A percentile compares a stretch with the other conserved stretches of the same genome.
phyloP scores from a whole-genome alignment of 2,113 vertebrate genomes.

The Castor canadensis region DNA sequence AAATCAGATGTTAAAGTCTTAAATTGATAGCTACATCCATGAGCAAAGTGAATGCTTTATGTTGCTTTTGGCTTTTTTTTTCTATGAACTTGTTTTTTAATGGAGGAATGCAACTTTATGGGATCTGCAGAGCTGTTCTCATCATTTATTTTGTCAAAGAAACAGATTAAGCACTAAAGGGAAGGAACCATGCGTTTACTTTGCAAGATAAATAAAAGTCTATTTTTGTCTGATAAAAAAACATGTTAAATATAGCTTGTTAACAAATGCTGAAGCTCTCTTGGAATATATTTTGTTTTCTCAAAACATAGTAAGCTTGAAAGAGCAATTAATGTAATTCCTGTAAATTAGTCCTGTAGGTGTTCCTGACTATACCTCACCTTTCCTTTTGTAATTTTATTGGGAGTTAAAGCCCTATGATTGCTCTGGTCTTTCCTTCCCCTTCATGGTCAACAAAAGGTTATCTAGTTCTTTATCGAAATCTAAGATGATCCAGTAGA shows the following conservation, averaged over 20 bases:
- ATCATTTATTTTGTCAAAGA: constrained; percentile 63
- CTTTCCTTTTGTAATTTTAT: constrained; percentile 23
- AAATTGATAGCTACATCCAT: constrained; percentile 71
- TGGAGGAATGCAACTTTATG: constrained; percentile 36
- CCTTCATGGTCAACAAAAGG: neutral
- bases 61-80: neutral
- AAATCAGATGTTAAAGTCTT: constrained; percentile 66
- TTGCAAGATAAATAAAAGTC: constrained; percentile 70
- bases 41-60: constrained; percentile 59
- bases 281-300: constrained; percentile 31
- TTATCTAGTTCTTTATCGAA: neutral
- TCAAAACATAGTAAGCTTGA: constrained; percentile 47
- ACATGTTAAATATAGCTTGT: constrained; percentile 73
- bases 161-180: constrained; percentile 46
- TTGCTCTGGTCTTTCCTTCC: neutral
- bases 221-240: constrained; percentile 70
- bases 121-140: constrained; percentile 69
- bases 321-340: constrained; percentile 39
- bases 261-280: constrained; percentile 54
- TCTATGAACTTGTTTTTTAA: neutral
- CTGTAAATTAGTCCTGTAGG: neutral
- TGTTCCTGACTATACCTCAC: neutral
- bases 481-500: neutral
- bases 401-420: neutral
- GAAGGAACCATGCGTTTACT: constrained; percentile 50